Percentiles rank a stretch among this genome's conserved stretches.
Conservation (phyloP, 2,888 invertebrate species). For the Drosophila eohydei region DNA sequence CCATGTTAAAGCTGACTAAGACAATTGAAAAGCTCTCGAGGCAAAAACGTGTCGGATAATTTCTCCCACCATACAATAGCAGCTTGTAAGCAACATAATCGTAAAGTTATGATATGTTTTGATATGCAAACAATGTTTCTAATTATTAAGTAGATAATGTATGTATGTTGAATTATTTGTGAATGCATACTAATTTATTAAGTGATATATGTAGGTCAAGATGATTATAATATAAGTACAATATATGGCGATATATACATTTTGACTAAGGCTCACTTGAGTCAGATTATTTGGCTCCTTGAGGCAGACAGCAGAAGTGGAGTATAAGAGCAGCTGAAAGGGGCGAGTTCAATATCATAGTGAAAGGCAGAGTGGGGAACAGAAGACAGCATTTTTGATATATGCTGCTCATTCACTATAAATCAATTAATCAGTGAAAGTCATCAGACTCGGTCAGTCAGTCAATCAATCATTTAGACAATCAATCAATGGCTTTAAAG, state of each 20-base stretch:
- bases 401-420: no score
- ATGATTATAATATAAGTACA: background rate
- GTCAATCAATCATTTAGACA: no score
- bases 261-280: background rate
- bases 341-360: background rate
- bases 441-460: no score
- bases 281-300: background rate
- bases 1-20: background rate
- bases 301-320: background rate
- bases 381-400: no score
- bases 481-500: no score
- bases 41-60: background rate
- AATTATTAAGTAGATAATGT: background rate
- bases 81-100: background rate
- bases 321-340: background rate
- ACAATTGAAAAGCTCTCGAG: slow-evolving; percentile 1
- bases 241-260: background rate
- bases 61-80: background rate
- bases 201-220: background rate
- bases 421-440: no score
- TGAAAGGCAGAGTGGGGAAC: background rate
- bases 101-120: background rate
- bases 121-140: background rate
- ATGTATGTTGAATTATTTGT: background rate
- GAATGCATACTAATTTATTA: background rate